Percentiles rank a stretch among this genome's conserved stretches.
phyloP scores from a whole-genome alignment of 64 coral and sea anemone genomes.

The Actinia equina region DNA sequence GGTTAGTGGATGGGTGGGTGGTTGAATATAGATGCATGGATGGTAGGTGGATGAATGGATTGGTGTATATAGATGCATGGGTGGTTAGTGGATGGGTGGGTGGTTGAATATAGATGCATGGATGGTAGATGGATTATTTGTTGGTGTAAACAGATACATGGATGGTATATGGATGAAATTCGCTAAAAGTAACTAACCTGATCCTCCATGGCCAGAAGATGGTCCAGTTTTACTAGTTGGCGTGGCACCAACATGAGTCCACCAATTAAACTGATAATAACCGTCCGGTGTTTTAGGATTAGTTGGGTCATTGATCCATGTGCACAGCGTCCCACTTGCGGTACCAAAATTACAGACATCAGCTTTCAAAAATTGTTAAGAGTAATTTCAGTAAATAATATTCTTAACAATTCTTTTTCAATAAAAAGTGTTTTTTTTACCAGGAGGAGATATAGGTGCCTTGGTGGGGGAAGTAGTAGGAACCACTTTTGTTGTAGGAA shows the following conservation, averaged over 20 bases:
- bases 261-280: slow-evolving; percentile 15
- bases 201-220: slow-evolving; percentile 9
- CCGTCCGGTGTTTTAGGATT: slow-evolving; percentile 5
- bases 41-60: too few species aligned
- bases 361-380: not conserved
- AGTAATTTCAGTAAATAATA: not conserved
- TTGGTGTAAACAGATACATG: too few species aligned
- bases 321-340: not conserved
- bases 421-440: not conserved
- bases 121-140: too few species aligned
- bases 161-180: too few species aligned
- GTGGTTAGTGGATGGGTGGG: too few species aligned
- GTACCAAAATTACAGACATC: slow-evolving; percentile 22
- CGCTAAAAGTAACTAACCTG: not conserved
- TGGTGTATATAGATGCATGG: too few species aligned
- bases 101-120: too few species aligned
- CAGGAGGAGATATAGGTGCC: not conserved
- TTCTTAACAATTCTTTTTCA: not conserved
- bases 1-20: too few species aligned
- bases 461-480: not conserved
- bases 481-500: not conserved
- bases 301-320: slow-evolving; percentile 1
- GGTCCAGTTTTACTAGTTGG: not conserved
- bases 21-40: too few species aligned
- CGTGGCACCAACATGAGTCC: not conserved